Evolutionary conservation across 2,888 invertebrate species (phyloP), one percentile per base, ranked within the genome.

Genomic region (Flexamia atlantica): DNA sequence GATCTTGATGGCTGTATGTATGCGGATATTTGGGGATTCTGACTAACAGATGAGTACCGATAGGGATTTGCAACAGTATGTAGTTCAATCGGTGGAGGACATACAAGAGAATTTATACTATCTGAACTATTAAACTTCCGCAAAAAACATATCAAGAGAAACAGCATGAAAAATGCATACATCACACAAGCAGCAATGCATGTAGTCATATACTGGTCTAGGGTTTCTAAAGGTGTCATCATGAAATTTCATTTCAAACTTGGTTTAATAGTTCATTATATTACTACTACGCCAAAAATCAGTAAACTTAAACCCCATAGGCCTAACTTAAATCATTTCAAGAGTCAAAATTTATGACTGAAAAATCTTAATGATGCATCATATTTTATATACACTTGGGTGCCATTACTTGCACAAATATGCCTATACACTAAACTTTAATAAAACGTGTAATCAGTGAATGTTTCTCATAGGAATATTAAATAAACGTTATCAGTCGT

Each of bases 191-290:
- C 68, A 10, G 84, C 84, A 40, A 84, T 81, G 20, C 81, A 81
- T 32, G 81, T 81, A 17, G 82, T 82, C 84, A 84, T 84, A 64
- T 84, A 84, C 64, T 84, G 82, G 68, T 84, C 84, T 79, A 84
- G 60, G 36, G 82, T 84, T 84, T 84, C 84, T 46, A 84, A 46
- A 46, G 84, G 84, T 64, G 74, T 60, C 84, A 84, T 84, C 46
- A 64, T 84, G 76, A 36, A 46, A 53, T 74, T 32, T 70, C 84
- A 84, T 84, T 30, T 81, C 70, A 82, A 76, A 42, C n/a, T n/a
- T n/a, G n/a, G n/a, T n/a, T n/a, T n/a, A n/a, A n/a, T n/a, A n/a
- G n/a, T n/a, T n/a, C n/a, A n/a, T n/a, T n/a, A n/a, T n/a, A n/a
- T n/a, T n/a, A n/a, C n/a, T n/a, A n/a, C n/a, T n/a, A n/a, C n/a